Evolutionary conservation across 2,797 vertebrate genomes (phyloP).

Genomic region (Gambelia wislizenii): DNA sequence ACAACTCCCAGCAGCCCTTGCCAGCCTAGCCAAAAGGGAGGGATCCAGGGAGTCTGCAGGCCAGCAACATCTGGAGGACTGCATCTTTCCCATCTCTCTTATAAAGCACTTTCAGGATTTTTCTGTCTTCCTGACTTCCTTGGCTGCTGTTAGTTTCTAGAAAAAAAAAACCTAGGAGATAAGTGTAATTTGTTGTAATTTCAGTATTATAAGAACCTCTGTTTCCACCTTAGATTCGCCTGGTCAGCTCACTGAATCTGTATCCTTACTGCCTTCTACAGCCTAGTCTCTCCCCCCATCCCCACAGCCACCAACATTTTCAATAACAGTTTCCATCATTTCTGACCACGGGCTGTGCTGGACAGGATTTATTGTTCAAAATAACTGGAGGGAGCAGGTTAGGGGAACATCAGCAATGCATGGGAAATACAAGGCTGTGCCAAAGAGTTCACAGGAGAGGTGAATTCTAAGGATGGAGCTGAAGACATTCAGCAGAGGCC

Average conservation of each 20-base stretch:
- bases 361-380: not conserved
- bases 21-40: no score
- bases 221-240: not conserved
- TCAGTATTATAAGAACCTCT: not conserved
- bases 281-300: no score
- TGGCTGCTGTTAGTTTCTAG: not conserved
- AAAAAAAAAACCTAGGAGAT: not conserved
- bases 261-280: no score
- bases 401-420: not conserved
- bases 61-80: no score
- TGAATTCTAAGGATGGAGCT: not conserved
- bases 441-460: not conserved
- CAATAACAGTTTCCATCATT: not conserved
- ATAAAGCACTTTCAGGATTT: not conserved
- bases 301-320: no score
- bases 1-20: no score
- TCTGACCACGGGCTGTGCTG: not conserved
- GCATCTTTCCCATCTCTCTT: no score
- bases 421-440: not conserved
- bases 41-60: no score
- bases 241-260: not conserved
- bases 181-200: not conserved
- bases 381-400: not conserved
- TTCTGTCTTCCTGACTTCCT: not conserved
- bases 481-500: not conserved